A percentile compares a stretch with the other conserved stretches of the same genome.
These are phyloP conservation scores for Cyprinodon variegatus DNA, from an alignment of 2,113 vertebrate genomes.

Conservation along the genomic window DNA sequence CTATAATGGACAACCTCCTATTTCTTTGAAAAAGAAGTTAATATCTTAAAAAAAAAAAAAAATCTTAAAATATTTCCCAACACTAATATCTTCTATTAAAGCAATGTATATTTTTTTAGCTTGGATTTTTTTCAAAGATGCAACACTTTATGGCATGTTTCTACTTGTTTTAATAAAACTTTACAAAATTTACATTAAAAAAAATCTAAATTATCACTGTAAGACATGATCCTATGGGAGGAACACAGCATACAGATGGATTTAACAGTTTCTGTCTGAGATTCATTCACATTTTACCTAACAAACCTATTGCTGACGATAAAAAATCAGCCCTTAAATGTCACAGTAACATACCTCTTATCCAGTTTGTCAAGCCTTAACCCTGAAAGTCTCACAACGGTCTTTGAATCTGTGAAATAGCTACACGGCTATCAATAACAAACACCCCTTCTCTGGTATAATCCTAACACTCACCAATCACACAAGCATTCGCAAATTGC, in stretches of 20 bases:
- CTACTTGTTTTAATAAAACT: too few species aligned
- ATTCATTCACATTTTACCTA: background rate
- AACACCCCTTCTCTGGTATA: slow-evolving; percentile 9
- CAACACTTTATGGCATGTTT: background rate
- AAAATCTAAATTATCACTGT: background rate
- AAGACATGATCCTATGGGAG: background rate
- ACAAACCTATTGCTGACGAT: background rate
- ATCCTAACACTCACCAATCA: slow-evolving; percentile 26
- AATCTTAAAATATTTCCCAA: too few species aligned
- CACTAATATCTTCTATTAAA: background rate
- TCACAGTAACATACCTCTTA: slow-evolving; percentile 15
- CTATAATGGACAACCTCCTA: too few species aligned
- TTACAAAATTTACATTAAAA: too few species aligned
- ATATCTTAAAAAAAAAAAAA: too few species aligned
- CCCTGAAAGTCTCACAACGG: slow-evolving; percentile 7
- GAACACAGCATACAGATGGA: background rate
- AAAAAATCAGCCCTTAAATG: background rate
- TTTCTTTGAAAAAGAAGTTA: too few species aligned
- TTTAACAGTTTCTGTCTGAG: background rate
- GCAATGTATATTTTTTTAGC: background rate
- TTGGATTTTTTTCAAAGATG: background rate
- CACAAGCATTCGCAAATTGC: slow-evolving; percentile 40
- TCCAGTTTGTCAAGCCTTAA: slow-evolving; percentile 22
- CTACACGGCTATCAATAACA: background rate
- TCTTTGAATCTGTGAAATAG: slow-evolving; percentile 23